Base-by-base conservation (phyloP, 1,140 invertebrate genomes). In the Colletes gigas region DNA sequence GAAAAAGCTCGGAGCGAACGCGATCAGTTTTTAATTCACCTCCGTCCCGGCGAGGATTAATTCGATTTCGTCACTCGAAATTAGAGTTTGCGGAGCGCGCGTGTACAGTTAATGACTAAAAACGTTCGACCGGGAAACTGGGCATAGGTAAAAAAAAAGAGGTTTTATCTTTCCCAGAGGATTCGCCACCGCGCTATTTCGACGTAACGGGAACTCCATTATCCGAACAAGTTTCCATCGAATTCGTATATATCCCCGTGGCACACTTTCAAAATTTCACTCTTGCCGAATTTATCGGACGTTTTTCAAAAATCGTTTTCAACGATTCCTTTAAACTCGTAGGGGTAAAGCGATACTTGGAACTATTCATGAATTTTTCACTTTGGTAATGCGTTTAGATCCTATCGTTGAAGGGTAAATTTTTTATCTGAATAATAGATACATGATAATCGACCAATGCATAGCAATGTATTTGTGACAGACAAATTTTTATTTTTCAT, bases 171-270 rank as follows among this genome's bases (percentile, higher is more conserved):
- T 50, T 71, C 65, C 76, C 85, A 54, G 54, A 77, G 77, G 84
- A 87, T 87, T 81, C 66, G 59, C 59, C 69, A 19, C 68, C 65
- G 63, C 65, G 83, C 73, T 83, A 83, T 86, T 86, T 69, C 80
- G 66, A 68, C 80, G 84, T 86, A 86, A 86, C 81, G 81, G 70
- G 55, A 83, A 81, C 81, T 83, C 84, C 69, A 86, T 86, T 86
- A 86, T 75, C 60, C 71, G 71, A 75, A 83, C 80, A 81, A 80
- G 80, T 82, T 85, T 77, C 73, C 54, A 65, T 15, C 69, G 67
- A 76, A 76, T 80, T 76, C 71, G 77, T 86, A 74, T 69, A 67
- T 86, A 77, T 83, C 84, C 66, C 70, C 41, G 6, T 39, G 30
- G 44, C 72, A 50, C 10, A 50, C 0, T 12, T 73, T 67, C 66